Percentiles rank a stretch among this genome's conserved stretches.
phyloP scores from a whole-genome alignment of 2,797 vertebrate species.

The Sphaeramia orbicularis region DNA sequence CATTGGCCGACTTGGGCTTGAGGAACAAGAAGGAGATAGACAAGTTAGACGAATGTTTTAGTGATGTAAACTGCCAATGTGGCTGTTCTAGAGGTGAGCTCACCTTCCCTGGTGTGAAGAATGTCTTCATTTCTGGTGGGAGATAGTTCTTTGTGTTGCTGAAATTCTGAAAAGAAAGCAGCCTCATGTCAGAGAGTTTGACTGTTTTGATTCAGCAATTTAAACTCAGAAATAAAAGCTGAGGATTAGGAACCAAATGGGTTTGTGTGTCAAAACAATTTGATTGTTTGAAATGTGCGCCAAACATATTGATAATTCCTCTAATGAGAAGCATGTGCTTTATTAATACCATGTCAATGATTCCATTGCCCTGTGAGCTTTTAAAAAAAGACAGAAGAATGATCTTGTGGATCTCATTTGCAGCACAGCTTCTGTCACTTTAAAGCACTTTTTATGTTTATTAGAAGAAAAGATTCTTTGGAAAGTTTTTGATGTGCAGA shows the following conservation, averaged over 20 bases:
- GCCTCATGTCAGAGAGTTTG: conserved; percentile 2
- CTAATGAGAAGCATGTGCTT: background rate
- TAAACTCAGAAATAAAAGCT: background rate
- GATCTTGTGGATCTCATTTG: background rate
- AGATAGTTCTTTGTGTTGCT: conserved; percentile 99
- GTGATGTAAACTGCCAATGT: background rate
- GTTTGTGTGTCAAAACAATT: conserved; percentile 5
- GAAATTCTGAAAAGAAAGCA: conserved; percentile 88
- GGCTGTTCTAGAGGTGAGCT: background rate
- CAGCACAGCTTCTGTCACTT: background rate
- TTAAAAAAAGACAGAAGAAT: background rate
- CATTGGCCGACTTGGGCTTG: conserved; percentile 97
- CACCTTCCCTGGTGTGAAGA: conserved; percentile 98
- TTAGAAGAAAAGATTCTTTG: background rate
- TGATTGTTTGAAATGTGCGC: conserved; percentile 2
- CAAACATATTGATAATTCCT: conserved; percentile 14
- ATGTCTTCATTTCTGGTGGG: conserved; percentile 97
- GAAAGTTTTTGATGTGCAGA: background rate
- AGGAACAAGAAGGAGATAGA: background rate
- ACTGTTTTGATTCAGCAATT: background rate
- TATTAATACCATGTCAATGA: background rate
- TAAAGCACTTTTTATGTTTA: too few species aligned
- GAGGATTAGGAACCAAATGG: background rate
- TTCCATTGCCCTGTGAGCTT: background rate
- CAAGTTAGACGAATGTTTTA: background rate